These are phyloP conservation scores for Leucophora obtusa DNA, from an alignment of 2,888 invertebrate species.

Conservation along the genomic window DNA sequence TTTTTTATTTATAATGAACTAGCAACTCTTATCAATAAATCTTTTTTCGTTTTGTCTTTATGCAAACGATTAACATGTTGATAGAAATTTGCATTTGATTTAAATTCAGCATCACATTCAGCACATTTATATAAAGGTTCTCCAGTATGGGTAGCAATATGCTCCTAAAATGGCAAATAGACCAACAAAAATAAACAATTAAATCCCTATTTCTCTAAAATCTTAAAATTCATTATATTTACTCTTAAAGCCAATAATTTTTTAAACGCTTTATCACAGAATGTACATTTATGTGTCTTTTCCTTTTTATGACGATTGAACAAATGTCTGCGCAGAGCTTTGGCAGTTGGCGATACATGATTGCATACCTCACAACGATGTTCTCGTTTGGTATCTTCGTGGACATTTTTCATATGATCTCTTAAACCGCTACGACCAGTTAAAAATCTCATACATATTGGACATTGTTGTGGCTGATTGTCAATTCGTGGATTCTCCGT, in stretches of 20 bases:
- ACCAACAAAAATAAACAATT: constrained; percentile 1
- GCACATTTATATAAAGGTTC: constrained; percentile 77
- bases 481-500: constrained; percentile 67
- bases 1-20: neutral
- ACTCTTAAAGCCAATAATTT: constrained; percentile 73
- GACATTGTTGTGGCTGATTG: constrained; percentile 73
- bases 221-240: constrained; percentile 25
- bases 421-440: constrained; percentile 72
- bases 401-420: constrained; percentile 74
- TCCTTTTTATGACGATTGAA: constrained; percentile 74
- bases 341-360: constrained; percentile 73
- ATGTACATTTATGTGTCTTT: constrained; percentile 73
- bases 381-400: constrained; percentile 70
- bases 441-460: constrained; percentile 74
- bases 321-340: constrained; percentile 75
- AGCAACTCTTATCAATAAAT: constrained; percentile 54
- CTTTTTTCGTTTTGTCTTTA: constrained; percentile 70
- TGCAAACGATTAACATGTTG: constrained; percentile 76
- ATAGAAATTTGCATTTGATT: constrained; percentile 77
- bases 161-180: constrained; percentile 69
- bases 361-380: constrained; percentile 74
- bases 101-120: constrained; percentile 76
- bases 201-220: neutral
- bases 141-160: constrained; percentile 76
- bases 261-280: constrained; percentile 76